Evolutionary conservation across 2,113 vertebrate genomes (phyloP).

Genomic region (Planiliza haematocheilus): DNA sequence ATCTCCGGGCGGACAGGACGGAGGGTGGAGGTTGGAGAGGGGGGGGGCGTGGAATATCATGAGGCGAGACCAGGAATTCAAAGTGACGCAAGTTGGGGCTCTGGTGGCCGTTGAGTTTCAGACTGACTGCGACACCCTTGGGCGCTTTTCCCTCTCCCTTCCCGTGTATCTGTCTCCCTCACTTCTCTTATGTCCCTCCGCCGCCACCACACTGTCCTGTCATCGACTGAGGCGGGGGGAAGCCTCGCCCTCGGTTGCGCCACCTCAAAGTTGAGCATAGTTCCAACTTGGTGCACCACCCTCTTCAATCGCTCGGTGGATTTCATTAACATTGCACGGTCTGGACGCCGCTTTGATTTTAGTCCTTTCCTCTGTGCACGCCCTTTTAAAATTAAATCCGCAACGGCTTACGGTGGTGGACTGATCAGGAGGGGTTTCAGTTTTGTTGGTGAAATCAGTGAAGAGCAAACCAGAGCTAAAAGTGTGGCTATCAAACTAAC

Average conservation of each 20-base stretch:
- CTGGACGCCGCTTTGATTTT: no score
- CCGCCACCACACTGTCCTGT: constrained; percentile 33
- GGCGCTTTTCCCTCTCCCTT: constrained; percentile 22
- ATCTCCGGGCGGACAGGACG: constrained; percentile 73
- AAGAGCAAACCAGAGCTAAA: no score
- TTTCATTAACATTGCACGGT: no score
- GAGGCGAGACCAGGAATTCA: constrained; percentile 66
- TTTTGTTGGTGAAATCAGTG: no score
- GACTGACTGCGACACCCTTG: constrained; percentile 68
- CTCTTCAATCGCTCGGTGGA: no score
- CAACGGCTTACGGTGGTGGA: no score
- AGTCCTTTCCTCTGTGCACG: no score
- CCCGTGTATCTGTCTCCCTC: constrained; percentile 36
- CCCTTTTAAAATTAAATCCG: no score
- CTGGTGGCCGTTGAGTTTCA: constrained; percentile 79
- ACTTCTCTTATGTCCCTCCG: constrained; percentile 24
- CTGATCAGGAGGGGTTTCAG: no score
- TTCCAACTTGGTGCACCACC: no score
- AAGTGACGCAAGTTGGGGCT: constrained; percentile 87
- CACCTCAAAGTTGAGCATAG: no score
- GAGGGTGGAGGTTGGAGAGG: not conserved
- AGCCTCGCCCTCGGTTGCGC: constrained; percentile 9
- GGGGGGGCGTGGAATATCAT: constrained; percentile 46
- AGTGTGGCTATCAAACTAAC: no score
- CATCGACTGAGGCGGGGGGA: not conserved